Evolutionary conservation across 2,113 vertebrate species (phyloP), one percentile per base, ranked within the genome.

Genomic region (Pachycephala philippinensis): DNA sequence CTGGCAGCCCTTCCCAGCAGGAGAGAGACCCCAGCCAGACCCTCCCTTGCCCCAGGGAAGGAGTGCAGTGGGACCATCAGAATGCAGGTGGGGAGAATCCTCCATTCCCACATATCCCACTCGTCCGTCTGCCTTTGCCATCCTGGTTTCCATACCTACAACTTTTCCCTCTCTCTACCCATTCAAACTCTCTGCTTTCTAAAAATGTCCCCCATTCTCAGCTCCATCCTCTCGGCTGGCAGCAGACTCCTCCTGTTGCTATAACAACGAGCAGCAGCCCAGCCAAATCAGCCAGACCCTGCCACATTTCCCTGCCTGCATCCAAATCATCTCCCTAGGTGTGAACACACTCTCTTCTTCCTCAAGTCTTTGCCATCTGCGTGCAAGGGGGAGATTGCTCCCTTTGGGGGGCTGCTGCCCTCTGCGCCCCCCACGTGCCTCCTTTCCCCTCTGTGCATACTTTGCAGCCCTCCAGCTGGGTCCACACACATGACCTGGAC

Each of bases 181-280:
- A 0, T 86, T 74, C 59, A 50, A 52, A 59, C 44, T 66, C 54
- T 47, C 49, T 84, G 59, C 89, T 81, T 84, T 77, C 86, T 74
- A 35, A 86, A 93, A 85, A 44, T 22, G n/a, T 56, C 11, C 60
- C 52, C 59, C 35, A 26, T 30, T 24, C 65, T 70, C 3, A 0
- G 13, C 76, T 94, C 72, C 87, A 60, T 75, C 63, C 79, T 70
- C 81, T 59, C 2, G 0, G 28, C 88, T 92, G 88, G 13, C 79
- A 92, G 79, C 88, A 81, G 79, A 4, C 56, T 95, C 86, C 83
- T 90, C 79, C 76, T 28, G 96, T 95, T 96, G 93, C 96, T 66
- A 95, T 95, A 90, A 92, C 95, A 84, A 96, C 94, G 4, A 93
- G 94, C 94, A 86, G 66, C 95, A 96, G 90, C 90, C 76, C 1